Conservation (phyloP, 2,797 vertebrate genomes). For the Masticophis lateralis region DNA sequence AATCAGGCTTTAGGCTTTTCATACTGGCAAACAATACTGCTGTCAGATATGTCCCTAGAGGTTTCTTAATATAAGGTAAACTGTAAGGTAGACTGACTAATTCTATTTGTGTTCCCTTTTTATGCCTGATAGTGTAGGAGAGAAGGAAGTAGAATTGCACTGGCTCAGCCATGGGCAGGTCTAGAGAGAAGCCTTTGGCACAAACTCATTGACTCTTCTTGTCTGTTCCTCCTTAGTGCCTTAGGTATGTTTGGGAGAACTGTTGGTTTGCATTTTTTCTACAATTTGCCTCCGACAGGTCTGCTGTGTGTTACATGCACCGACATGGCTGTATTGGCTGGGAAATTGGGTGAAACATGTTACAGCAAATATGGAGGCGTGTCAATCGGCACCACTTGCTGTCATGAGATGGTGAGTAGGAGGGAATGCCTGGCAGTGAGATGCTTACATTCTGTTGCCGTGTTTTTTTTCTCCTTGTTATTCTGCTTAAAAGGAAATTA, state of each 20-base stretch:
- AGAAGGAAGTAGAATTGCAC: not conserved
- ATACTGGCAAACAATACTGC: not conserved
- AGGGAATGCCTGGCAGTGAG: accelerated
- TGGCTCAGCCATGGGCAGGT: not conserved
- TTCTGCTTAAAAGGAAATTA: not conserved
- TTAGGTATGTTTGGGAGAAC: not conserved
- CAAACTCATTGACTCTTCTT: not conserved
- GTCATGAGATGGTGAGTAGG: conserved; percentile 89
- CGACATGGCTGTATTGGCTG: conserved; percentile 92
- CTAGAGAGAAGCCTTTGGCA: not conserved
- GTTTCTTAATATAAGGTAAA: not conserved
- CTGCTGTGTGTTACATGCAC: conserved; percentile 90
- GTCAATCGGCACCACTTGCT: conserved; percentile 88
- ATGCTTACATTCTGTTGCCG: not conserved
- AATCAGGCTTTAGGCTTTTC: not conserved
- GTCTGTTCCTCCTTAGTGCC: not conserved
- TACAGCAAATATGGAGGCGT: conserved; percentile 91
- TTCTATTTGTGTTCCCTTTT: not conserved
- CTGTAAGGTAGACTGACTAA: not conserved
- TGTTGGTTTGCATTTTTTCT: not conserved
- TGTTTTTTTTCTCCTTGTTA: not conserved
- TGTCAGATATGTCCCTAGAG: not conserved
- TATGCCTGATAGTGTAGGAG: not conserved
- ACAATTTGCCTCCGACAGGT: conserved; percentile 64
- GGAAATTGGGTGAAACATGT: conserved; percentile 87